Base-by-base conservation (phyloP, 2,113 vertebrate genomes). In the Chinchilla lanigera region DNA sequence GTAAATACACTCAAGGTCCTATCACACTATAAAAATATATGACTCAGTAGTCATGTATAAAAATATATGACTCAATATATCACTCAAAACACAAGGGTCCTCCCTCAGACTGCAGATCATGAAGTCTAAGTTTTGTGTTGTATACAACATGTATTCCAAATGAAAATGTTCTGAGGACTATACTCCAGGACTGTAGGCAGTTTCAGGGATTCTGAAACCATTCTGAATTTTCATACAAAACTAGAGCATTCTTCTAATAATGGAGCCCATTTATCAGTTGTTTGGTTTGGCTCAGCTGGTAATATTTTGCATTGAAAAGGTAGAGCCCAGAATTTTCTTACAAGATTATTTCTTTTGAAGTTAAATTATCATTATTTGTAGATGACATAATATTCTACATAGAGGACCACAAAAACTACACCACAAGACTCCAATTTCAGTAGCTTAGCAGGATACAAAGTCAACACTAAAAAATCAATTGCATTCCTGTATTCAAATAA, bases 201-300 rank as follows among this genome's bases (percentile, higher is more conserved):
- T 63, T 87, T 90, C 17, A 88, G 24, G 54, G 4, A 89, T 77
- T 91, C n/a, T 77, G 30, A 95, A 90, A 86, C 7, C 41, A 60
- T 52, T 52, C 56, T 75, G 44, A 93, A 82, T 91, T 94, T 60
- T 86, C 61, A 44, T 33, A 24, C 14, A 85, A 93, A 93, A 81
- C 1, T 81, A n/a, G 4, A 88, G 6, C 41, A 89, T 71, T 94
- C 44, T 96, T 94, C 24, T 77, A 13, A 50, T 69, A 93, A 69
- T 77, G 4, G 13, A 84, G 2, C 8, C 20, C 4, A 65, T n/a
- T 77, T 67, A 4, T 91, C 87, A 67, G 44, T 19, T 91, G 52
- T 96, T 9, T 12, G 35, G 17, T 71, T 63, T 96, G 19, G 16
- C 58, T 61, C 63, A 63, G 6, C 17, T 54, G 81, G n/a, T 4